Conservation (phyloP, 1,140 invertebrate genomes). For the Megathymus violae region DNA sequence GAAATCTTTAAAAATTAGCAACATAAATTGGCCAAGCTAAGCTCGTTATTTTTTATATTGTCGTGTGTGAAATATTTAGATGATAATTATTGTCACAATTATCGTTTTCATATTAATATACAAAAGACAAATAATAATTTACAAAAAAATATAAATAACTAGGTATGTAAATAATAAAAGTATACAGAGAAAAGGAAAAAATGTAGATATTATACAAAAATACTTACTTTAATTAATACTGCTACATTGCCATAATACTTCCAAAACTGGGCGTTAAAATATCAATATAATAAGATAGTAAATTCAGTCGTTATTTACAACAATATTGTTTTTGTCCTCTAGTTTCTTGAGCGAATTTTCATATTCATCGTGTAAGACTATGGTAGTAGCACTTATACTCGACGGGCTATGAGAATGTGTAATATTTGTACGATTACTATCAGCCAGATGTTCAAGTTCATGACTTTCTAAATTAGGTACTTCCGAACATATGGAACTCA, state of each 20-base stretch:
- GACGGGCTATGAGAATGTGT: conserved; percentile 75
- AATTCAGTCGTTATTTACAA: conserved; percentile 76
- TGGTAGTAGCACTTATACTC: conserved; percentile 70
- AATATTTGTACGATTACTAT: conserved; percentile 76
- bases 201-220: conserved; percentile 33
- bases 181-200: conserved; percentile 37
- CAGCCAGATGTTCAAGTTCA: conserved; percentile 76
- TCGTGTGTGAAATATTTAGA: conserved; percentile 67
- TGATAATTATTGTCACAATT: conserved; percentile 79
- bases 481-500: conserved; percentile 75
- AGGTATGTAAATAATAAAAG: conserved; percentile 27
- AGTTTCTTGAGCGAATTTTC: conserved; percentile 62
- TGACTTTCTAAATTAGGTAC: conserved; percentile 77
- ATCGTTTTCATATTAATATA: conserved; percentile 51
- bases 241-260: conserved; percentile 56
- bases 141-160: conserved; percentile 34
- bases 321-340: conserved; percentile 64
- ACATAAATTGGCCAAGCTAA: conserved; percentile 56
- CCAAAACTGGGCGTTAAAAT: conserved; percentile 46
- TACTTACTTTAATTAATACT: conserved; percentile 55
- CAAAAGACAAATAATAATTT: conserved; percentile 40
- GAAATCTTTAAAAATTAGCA: conserved; percentile 34
- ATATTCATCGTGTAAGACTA: conserved; percentile 74
- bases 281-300: conserved; percentile 51
- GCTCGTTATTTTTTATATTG: conserved; percentile 74